Percentiles rank a stretch among this genome's conserved stretches.
Evolutionary conservation across 2,797 vertebrate species (phyloP).

Genomic region (Lepilemur ruficaudatus): DNA sequence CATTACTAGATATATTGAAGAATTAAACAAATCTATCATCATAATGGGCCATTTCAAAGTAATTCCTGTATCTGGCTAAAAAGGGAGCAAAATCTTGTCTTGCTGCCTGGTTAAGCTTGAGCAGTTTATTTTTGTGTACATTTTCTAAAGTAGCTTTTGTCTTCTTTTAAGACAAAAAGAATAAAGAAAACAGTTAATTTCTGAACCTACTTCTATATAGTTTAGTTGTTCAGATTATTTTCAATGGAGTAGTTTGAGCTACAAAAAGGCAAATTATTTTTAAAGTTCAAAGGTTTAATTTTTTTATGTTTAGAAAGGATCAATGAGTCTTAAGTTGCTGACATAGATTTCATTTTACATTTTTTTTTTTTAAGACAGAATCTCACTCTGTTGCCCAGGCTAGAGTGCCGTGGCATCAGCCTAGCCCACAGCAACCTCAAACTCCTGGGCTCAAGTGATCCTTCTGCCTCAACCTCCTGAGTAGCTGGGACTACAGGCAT

Average conservation of each 20-base stretch:
- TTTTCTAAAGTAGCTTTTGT: background rate
- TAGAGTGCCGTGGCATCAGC: no score
- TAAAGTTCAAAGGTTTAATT: background rate
- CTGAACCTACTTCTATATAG: background rate
- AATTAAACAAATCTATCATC: constrained; percentile 19
- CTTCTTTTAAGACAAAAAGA: background rate
- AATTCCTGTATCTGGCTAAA: background rate
- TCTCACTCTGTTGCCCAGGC: no score
- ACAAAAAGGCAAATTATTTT: background rate
- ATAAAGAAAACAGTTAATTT: background rate
- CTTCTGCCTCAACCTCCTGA: no score
- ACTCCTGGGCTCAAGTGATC: no score
- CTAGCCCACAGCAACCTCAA: no score
- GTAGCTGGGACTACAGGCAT: no score
- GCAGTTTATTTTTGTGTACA: background rate
- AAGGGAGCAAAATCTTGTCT: background rate
- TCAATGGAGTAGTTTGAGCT: background rate
- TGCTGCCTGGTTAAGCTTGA: background rate
- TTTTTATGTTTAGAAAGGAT: background rate
- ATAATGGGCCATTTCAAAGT: background rate
- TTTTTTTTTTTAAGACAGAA: no score
- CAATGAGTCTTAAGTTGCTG: background rate
- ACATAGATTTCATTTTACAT: background rate
- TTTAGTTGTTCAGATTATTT: background rate
- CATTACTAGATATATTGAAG: background rate